Evolutionary conservation across 2,888 invertebrate species (phyloP), one percentile per base, ranked within the genome.

Genomic region (Pterostichus niger): DNA sequence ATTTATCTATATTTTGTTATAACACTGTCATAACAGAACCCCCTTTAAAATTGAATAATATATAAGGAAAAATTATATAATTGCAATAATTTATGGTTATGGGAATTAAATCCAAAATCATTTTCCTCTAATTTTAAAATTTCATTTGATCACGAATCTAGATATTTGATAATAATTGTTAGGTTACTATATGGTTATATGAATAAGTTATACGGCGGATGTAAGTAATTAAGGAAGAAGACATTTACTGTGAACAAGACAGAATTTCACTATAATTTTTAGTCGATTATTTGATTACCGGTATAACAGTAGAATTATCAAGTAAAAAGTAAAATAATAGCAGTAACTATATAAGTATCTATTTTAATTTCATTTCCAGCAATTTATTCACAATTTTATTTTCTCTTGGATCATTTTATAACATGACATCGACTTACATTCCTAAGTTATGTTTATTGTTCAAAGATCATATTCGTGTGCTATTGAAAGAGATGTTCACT

Each of bases 71-170:
- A 5, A 5, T 35, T 35, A 35, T 6, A 17, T 56, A 56, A 56
- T 56, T 56, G 31, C 31, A 59, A 59, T 59, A 59, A 59, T 59
- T 59, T 56, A 13, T 56, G 17, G 59, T 24, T 10, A 59, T 59
- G 59, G 59, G 59, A 59, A 24, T 24, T 2, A 59, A 59, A 59
- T 59, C 59, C 59, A 59, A 59, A 59, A 59, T 59, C 24, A 31
- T 59, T 9, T 24, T 24, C 31, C 59, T 9, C 59, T 59, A 59
- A 11, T 59, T 59, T 59, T 40, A 9, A 24, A 59, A 59, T 59
- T 17, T 59, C 31, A 59, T 59, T 31, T 59, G 59, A 59, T 59
- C 59, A 59, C 59, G 59, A 59, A 59, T 59, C 59, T 59, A 59
- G 17, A 17, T 59, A 59, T n/a, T n/a, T n/a, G n/a, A n/a, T n/a